Evolutionary conservation across 2,113 vertebrate species (phyloP), one percentile per base, ranked within the genome.

Genomic region (Dasyprocta punctata): DNA sequence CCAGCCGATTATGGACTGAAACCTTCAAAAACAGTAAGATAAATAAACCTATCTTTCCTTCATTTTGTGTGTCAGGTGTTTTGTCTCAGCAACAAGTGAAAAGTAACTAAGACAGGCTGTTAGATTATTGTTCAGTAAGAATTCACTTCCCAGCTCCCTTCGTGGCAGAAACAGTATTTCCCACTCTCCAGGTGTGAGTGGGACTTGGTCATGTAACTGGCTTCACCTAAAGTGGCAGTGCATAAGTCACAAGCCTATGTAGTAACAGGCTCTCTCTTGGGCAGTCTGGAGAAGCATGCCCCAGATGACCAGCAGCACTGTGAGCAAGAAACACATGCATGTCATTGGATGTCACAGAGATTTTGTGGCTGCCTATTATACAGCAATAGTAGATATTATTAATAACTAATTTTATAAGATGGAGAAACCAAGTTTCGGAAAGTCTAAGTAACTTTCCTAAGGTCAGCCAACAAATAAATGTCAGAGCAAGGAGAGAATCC

Each of bases 401-500:
- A 52, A 56, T 61, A n/a, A 71, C 75, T 61, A 49, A 86, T 65
- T 73, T n/a, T 52, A 60, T 8, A 49, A 75, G 60, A 71, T 78
- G 28, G 38, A 52, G 14, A 91, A 93, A 63, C 19, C 17, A 75
- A 89, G 56, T 22, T 65, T 95, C 83, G 78, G 73, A 78, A 67
- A 86, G 24, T 78, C 58, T 60, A 38, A 85, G 49, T 63, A 77
- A 90, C 22, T 85, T 90, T 73, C 54, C 60, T 65, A 44, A 94
- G n/a, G 67, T 63, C 28, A 71, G 8, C 67, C 78, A 96, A 67
- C 58, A 86, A 44, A 26, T 44, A 30, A 71, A 89, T 65, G 71
- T 54, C 52, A 96, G 61, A 92, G 81, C 49, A 54, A 97, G 47
- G 36, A 28, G 7, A 82, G 67, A 96, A 84, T 14, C 38, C 81